Evolutionary conservation across 2,888 invertebrate genomes (phyloP).

Genomic region (Ochropacha duplaris): DNA sequence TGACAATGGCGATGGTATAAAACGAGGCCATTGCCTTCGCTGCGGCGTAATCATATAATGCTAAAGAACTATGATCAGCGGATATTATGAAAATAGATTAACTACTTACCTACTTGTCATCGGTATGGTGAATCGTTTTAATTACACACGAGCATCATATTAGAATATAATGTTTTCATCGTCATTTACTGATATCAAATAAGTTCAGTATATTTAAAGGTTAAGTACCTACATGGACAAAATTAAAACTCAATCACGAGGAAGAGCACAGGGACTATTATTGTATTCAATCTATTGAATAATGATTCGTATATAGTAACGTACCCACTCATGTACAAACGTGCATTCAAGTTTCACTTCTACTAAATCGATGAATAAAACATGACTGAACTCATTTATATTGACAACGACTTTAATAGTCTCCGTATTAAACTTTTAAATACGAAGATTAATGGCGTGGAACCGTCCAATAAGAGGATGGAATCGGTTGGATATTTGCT

Average conservation of each 20-base stretch:
- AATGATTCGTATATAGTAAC: constrained; percentile 19
- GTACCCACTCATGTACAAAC: constrained; percentile 22
- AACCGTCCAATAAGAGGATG: constrained; percentile 24
- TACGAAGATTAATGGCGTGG: constrained; percentile 26
- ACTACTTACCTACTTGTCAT: constrained; percentile 27
- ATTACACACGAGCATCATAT: constrained; percentile 13
- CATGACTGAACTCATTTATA: constrained; percentile 31
- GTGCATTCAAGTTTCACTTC: constrained; percentile 33
- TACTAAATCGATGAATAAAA: constrained; percentile 36
- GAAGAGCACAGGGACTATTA: constrained; percentile 30
- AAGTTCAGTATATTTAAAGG: constrained; percentile 30
- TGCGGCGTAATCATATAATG: constrained; percentile 35
- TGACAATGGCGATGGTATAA: constrained; percentile 41
- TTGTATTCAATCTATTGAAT: constrained; percentile 32
- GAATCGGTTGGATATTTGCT: constrained; percentile 46
- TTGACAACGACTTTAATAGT: constrained; percentile 25
- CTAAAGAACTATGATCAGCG: constrained; percentile 43
- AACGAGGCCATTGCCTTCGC: constrained; percentile 56
- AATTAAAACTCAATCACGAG: constrained; percentile 29
- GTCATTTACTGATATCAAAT: constrained; percentile 11
- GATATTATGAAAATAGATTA: constrained; percentile 49
- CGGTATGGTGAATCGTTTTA: constrained; percentile 5
- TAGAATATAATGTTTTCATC: constrained; percentile 8
- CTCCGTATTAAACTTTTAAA: constrained; percentile 31
- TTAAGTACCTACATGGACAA: constrained; percentile 25